phyloP scores from a whole-genome alignment of 2,797 vertebrate species.

The Knipowitschia caucasica region DNA sequence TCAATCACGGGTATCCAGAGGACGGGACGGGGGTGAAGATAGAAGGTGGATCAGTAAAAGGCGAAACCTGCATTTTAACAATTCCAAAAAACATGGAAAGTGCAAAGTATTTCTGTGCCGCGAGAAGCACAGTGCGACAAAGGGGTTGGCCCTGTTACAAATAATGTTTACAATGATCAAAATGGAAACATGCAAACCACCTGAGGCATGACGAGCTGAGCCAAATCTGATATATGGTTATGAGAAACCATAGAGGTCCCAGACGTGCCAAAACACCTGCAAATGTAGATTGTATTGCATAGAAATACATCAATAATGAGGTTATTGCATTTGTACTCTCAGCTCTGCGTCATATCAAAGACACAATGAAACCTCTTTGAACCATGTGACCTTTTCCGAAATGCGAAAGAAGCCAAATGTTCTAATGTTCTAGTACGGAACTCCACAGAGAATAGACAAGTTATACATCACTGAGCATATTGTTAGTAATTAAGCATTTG shows the following conservation, averaged over 20 bases:
- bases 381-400: too few species aligned
- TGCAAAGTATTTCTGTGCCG: conserved; percentile 49
- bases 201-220: not conserved
- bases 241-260: not conserved
- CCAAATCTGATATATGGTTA: conserved; percentile 3
- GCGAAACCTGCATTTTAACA: conserved; percentile 8
- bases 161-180: not conserved
- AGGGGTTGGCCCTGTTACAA: not conserved
- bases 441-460: too few species aligned
- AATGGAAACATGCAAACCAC: not conserved
- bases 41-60: conserved; percentile 11
- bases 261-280: not conserved
- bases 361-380: too few species aligned
- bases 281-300: not conserved
- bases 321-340: too few species aligned
- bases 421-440: too few species aligned
- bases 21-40: conserved; percentile 8
- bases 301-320: not conserved
- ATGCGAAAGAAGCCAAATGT: too few species aligned
- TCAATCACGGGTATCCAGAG: not conserved
- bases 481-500: too few species aligned
- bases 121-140: conserved; percentile 13
- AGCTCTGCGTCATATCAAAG: not conserved
- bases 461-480: too few species aligned
- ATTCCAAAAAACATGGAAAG: conserved; percentile 13